Base-by-base conservation (phyloP, 2,797 vertebrate genomes). In the Remorina albescens region DNA sequence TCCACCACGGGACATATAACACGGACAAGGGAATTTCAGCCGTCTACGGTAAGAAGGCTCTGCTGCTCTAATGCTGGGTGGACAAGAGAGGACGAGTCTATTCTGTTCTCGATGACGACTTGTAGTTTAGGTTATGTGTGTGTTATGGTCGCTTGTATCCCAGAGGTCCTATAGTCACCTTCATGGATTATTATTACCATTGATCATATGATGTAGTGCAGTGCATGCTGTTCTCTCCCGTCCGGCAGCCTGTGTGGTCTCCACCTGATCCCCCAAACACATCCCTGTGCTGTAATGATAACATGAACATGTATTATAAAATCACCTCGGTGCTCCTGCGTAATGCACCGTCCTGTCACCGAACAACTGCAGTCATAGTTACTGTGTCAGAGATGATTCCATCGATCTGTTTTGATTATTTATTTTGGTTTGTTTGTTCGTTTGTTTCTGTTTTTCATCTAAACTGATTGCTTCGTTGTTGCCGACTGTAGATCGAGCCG, bases 11-110 rank as follows among this genome's bases (percentile, higher is more conserved):
- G 74, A 82, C 77, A 36, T 50, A n/a, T n/a, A 36, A 41, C 32
- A 76, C 77, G 80, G 82, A 84, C 51, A 21, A 26, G 53, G 6
- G 67, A 5, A 74, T 86, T 83, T 75, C 63, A 56, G 1, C 71
- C 34, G 49, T 78, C 47, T 19, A 50, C 64, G 91, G 91, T 93
- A 87, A 86, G 89, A 21, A 57, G 46, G n/a, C 58, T 32, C 53
- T 58, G 32, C 61, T 32, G 23, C 1, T 75, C 4, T 34, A 12
- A 41, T n/a, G 10, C 19, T 51, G 76, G 53, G 25, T 78, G 67
- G 81, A 67, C 56, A 66, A 57, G 21, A 51, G 59, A 39, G 41
- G 53, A 16, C 60, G 11, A 49, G 77, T 18, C 25, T 10, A 4
- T 60, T 32, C 19, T 64, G 47, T 36, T 53, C 11, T 55, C 9